Evolutionary conservation across 1,140 invertebrate genomes (phyloP), one percentile per base, ranked within the genome.

Genomic region (Solen grandis): DNA sequence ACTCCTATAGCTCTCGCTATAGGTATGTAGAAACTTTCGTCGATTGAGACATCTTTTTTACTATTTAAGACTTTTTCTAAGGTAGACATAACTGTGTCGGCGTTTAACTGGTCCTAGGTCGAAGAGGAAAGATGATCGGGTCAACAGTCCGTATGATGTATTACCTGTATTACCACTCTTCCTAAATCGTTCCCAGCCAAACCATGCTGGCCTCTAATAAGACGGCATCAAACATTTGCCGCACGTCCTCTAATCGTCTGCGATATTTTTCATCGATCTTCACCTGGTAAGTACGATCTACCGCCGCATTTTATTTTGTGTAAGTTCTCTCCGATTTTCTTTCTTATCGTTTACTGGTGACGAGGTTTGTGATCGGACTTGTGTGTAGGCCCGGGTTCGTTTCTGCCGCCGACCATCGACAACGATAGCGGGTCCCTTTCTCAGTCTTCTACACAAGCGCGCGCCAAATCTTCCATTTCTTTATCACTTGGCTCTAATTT

Each of bases 221-320:
- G 19, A 73, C 52, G 10, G 36, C 54, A 4, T 73, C 54, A 36
- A 73, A 60, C 52, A 73, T 57, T 55, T n/a, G 14, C 27, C 55
- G 13, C 2, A 73, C 22, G 41, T 73, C 54, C 10, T 41, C 10
- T 25, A 73, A 36, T 59, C 22, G 52, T 46, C 69, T 55, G 22
- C 25, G 13, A 27, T 38, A 29, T 19, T 73, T 5, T 59, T 73
- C 69, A 35, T 73, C 35, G n/a, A 73, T 59, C 25, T 73, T 73
- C n/a, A 73, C n/a, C n/a, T n/a, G n/a, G n/a, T n/a, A n/a, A n/a
- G n/a, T n/a, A n/a, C n/a, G n/a, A n/a, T n/a, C n/a, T 36, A 29
- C 69, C 4, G 41, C 35, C 14, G 69, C 69, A 22, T 52, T 55
- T 55, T 31, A 55, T 70, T 70, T 70, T n/a, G n/a, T n/a, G n/a